These are phyloP conservation scores for Sphaerophoria taeniata DNA, from an alignment of 2,888 invertebrate species.

Conservation along the genomic window DNA sequence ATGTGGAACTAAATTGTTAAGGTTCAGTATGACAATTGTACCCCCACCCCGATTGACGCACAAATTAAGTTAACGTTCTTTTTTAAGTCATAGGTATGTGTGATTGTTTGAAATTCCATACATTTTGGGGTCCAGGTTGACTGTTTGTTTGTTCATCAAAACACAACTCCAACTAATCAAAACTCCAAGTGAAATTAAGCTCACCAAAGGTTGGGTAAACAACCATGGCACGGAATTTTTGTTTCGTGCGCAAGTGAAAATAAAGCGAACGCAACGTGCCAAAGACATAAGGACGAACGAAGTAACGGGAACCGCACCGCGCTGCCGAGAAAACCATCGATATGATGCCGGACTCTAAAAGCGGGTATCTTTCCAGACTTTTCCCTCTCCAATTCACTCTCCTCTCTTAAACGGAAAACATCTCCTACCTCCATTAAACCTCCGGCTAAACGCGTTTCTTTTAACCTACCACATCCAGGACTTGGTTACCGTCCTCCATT, in stretches of 20 bases:
- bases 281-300: slow-evolving; percentile 6
- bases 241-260: not conserved
- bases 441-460: no score
- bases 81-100: not conserved
- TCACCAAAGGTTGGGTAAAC: slow-evolving; percentile 15
- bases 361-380: no score
- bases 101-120: no score
- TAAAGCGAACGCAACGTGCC: slow-evolving; percentile 20
- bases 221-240: not conserved
- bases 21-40: slow-evolving; percentile 1
- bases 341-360: no score
- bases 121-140: slow-evolving; percentile 4
- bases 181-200: slow-evolving; percentile 23
- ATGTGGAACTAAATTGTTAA: not conserved
- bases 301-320: not conserved
- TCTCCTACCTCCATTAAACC: no score
- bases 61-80: slow-evolving; percentile 6
- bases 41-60: not conserved
- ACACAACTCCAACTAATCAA: slow-evolving; percentile 29
- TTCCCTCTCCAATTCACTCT: no score
- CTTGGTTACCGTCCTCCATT: no score
- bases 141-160: slow-evolving; percentile 29
- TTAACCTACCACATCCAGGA: no score
- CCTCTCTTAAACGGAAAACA: no score
- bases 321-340: not conserved